Base-by-base conservation (phyloP, 1,140 invertebrate species). In the Nilaparvata lugens region DNA sequence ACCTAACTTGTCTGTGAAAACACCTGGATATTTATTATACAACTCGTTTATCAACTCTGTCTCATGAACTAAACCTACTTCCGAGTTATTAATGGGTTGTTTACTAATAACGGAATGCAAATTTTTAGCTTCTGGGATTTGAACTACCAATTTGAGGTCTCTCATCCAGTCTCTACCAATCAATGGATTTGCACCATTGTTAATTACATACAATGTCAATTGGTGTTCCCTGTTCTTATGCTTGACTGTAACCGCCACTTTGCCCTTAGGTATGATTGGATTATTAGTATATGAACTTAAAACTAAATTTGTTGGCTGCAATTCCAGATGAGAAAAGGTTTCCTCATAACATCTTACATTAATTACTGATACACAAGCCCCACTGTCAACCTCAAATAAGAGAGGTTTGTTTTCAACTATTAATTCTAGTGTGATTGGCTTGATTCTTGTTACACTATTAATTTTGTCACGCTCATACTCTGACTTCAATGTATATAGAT, bases 151-250 rank as follows among this genome's bases (percentile, higher is more conserved):
- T 9, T 23, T 28, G 14, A 53, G 21, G 28, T 53, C 52, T 18
- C 52, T n/a, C n/a, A 53, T 53, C 52, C 52, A 53, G 21, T 56
- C 28, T 35, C 54, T 56, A 13, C 28, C 54, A 28, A 56, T 56
- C n/a, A 53, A 24, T 16, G 52, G 52, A 53, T 53, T 53, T 18
- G 52, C 54, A 18, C 54, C 25, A 38, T 35, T 56, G 18, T 14
- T 16, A 28, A 56, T 21, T 13, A 56, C 54, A 35, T 56, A 56
- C 54, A 56, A 24, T 14, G 21, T 56, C 25, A 56, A 23, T 35
- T 56, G 23, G 16, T 56, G 14, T 13, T 25, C 28, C 16, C 16
- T 23, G 18, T n/a, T 21, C n/a, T 35, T n/a, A 23, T 56, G 21
- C n/a, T 28, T 28, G n/a, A 56, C 54, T 25, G 14, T 56, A 38